A percentile compares a stretch with the other conserved stretches of the same genome.
phyloP scores from a whole-genome alignment of 2,888 invertebrate genomes.

The Chloroclysta siterata region DNA sequence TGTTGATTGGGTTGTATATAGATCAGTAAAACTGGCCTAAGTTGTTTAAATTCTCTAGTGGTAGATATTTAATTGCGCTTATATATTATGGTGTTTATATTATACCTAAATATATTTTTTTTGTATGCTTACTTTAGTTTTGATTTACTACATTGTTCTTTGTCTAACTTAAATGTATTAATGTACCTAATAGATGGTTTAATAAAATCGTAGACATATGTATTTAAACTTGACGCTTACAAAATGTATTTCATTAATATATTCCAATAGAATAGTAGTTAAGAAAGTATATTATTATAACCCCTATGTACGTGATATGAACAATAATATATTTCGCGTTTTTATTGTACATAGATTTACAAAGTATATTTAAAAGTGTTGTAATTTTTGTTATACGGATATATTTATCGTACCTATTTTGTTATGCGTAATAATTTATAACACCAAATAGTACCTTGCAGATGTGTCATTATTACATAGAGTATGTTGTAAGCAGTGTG shows the following conservation, averaged over 20 bases:
- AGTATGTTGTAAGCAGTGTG: slow-evolving; percentile 69
- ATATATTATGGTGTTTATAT: slow-evolving; percentile 18
- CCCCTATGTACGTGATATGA: slow-evolving; percentile 65
- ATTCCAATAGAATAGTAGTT: slow-evolving; percentile 63
- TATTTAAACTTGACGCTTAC: slow-evolving; percentile 65
- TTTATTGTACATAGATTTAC: slow-evolving; percentile 48
- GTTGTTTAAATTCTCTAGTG: slow-evolving; percentile 14
- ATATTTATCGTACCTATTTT: slow-evolving; percentile 61
- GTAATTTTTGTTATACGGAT: slow-evolving; percentile 44
- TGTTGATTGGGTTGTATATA: slow-evolving; percentile 15
- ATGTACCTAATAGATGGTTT: slow-evolving; percentile 50
- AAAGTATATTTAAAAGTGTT: slow-evolving; percentile 47
- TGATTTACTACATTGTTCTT: slow-evolving; percentile 9
- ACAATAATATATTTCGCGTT: slow-evolving; percentile 67
- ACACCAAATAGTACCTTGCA: slow-evolving; percentile 81
- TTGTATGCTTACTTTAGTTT: slow-evolving; percentile 16
- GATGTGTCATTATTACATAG: slow-evolving; percentile 67
- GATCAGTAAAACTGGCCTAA: slow-evolving; percentile 51
- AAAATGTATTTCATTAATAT: slow-evolving; percentile 59
- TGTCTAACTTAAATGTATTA: slow-evolving; percentile 43
- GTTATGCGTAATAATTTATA: slow-evolving; percentile 73
- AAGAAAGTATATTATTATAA: slow-evolving; percentile 52
- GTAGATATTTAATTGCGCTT: slow-evolving; percentile 17
- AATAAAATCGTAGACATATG: slow-evolving; percentile 51
- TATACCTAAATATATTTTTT: slow-evolving; percentile 11